Conservation (phyloP, 1,140 invertebrate species). For the Drosophila prosaltans region DNA sequence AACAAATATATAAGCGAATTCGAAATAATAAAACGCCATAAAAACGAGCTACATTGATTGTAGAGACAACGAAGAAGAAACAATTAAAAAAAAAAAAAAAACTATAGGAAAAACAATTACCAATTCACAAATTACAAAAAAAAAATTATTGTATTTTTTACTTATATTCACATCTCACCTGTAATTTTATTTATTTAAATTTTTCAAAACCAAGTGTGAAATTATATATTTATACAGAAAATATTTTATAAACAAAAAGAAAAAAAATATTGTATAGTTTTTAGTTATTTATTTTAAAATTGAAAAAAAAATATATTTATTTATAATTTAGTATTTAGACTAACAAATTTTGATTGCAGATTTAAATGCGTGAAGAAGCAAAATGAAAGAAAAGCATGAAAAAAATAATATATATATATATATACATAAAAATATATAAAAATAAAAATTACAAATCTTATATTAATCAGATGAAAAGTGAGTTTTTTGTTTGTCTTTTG, state of each 20-base stretch:
- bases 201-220: conserved; percentile 52
- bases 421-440: conserved; percentile 44
- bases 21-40: conserved; percentile 26
- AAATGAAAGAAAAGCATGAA: conserved; percentile 48
- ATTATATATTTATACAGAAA: conserved; percentile 44
- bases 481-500: conserved; percentile 26
- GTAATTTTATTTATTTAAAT: conserved; percentile 60
- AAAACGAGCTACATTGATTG: conserved; percentile 27
- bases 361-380: conserved; percentile 36
- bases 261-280: conserved; percentile 35
- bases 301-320: conserved; percentile 38
- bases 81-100: conserved; percentile 12
- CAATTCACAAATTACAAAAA: conserved; percentile 56
- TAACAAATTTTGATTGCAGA: conserved; percentile 59
- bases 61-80: conserved; percentile 48
- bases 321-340: conserved; percentile 65
- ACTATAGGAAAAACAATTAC: conserved; percentile 18
- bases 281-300: conserved; percentile 69
- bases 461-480: conserved; percentile 50
- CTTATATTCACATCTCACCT: conserved; percentile 43
- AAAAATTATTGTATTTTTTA: conserved; percentile 64
- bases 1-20: conserved; percentile 23
- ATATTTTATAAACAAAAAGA: conserved; percentile 25
- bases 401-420: conserved; percentile 33
- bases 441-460: conserved; percentile 62